phyloP scores from a whole-genome alignment of 2,113 vertebrate species.

The Hassar affinis region DNA sequence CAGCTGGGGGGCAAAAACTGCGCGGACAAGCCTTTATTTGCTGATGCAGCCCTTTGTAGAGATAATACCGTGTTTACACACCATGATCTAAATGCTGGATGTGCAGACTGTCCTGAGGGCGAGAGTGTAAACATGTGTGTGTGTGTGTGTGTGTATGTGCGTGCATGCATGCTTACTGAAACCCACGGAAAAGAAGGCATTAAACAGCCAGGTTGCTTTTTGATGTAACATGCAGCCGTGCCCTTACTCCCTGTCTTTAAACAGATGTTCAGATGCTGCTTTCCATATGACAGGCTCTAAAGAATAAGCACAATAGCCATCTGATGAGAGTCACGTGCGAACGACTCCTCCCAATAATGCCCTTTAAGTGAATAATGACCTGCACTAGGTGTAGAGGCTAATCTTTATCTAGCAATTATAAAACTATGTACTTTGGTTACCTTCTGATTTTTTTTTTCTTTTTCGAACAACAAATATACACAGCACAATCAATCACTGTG shows the following conservation, averaged over 20 bases:
- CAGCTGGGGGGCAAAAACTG: constrained; percentile 17
- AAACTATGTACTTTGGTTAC: background rate
- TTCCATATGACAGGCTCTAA: constrained; percentile 47
- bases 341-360: constrained; percentile 8
- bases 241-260: constrained; percentile 40
- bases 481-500: background rate
- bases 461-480: background rate
- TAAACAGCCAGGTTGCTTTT: constrained; percentile 49
- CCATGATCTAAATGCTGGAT: constrained; percentile 63
- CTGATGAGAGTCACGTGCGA: constrained; percentile 34
- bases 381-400: background rate
- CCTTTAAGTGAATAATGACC: constrained; percentile 16
- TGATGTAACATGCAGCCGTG: constrained; percentile 49
- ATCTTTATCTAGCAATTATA: background rate
- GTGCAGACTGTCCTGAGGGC: constrained; percentile 38
- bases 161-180: constrained; percentile 1
- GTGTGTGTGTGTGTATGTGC: constrained; percentile 39
- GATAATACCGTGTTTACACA: constrained; percentile 61
- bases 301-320: constrained; percentile 16
- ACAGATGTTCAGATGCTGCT: constrained; percentile 68
- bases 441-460: background rate
- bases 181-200: constrained; percentile 36
- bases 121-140: constrained; percentile 26
- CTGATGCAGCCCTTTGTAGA: constrained; percentile 45
- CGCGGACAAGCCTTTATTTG: constrained; percentile 52